A percentile compares a stretch with the other conserved stretches of the same genome.
These are phyloP conservation scores for Fulmarus glacialis DNA, from an alignment of 2,113 vertebrate genomes.

Conservation along the genomic window DNA sequence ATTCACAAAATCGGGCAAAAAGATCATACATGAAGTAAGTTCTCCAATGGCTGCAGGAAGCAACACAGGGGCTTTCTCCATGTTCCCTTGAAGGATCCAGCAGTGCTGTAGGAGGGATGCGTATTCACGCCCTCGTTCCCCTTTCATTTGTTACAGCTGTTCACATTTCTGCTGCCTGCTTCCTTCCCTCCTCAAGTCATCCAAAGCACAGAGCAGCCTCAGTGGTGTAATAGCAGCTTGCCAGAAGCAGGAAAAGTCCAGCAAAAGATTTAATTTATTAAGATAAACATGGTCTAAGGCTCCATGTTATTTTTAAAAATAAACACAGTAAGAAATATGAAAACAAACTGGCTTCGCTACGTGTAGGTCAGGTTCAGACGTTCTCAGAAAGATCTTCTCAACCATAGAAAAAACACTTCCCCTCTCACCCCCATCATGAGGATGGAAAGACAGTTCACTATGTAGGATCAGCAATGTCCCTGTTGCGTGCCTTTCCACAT, in stretches of 20 bases:
- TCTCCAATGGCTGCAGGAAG: neutral
- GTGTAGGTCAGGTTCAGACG: neutral
- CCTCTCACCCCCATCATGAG: neutral
- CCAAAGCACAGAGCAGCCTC: neutral
- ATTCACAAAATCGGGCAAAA: neutral
- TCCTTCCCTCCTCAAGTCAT: constrained; percentile 35
- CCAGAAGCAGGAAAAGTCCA: constrained; percentile 24
- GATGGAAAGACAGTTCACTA: neutral
- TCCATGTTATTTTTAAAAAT: constrained; percentile 49
- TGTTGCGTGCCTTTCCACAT: neutral
- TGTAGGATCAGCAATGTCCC: neutral
- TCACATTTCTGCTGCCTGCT: neutral
- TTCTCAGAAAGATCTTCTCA: constrained; percentile 17
- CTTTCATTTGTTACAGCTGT: neutral
- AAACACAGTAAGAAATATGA: neutral
- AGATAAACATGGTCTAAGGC: constrained; percentile 44
- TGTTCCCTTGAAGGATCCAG: neutral
- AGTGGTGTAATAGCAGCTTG: neutral
- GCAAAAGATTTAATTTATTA: constrained; percentile 13
- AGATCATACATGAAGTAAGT: neutral
- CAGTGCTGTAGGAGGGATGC: neutral
- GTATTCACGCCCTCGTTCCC: fast-evolving
- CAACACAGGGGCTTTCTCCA: neutral
- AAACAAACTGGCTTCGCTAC: constrained; percentile 15
- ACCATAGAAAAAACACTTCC: neutral